phyloP scores from a whole-genome alignment of 2,113 vertebrate species.

The Elgaria multicarinata region DNA sequence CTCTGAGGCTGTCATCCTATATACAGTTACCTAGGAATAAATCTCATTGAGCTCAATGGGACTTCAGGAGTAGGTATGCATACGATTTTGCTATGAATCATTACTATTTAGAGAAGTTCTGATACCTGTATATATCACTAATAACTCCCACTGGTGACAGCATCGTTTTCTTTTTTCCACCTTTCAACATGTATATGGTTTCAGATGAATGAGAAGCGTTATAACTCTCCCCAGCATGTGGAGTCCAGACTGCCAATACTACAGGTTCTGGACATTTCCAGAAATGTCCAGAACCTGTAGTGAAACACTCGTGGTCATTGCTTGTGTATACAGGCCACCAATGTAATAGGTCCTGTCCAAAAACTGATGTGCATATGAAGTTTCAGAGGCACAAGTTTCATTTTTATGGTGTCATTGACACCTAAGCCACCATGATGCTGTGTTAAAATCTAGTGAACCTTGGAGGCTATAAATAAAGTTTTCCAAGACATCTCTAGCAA shows the following conservation, averaged over 20 bases:
- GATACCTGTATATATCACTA: neutral
- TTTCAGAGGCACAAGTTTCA: neutral
- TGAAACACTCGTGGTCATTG: neutral
- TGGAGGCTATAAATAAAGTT: neutral
- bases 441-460: neutral
- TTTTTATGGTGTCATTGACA: conserved; percentile 9
- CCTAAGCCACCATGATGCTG: conserved; percentile 1
- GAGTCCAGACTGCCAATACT: neutral
- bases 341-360: neutral
- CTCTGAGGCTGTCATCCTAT: too few species aligned
- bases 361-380: neutral
- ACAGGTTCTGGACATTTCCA: neutral
- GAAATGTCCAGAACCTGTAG: neutral
- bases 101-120: neutral
- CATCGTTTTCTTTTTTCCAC: neutral
- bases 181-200: neutral
- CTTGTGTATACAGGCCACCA: neutral
- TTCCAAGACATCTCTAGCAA: neutral
- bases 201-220: neutral
- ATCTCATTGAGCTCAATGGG: neutral
- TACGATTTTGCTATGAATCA: neutral
- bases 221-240: neutral
- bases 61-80: neutral
- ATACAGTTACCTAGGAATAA: neutral
- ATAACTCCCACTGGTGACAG: neutral